phyloP scores from a whole-genome alignment of 2,797 vertebrate genomes.

The Melanotaenia parkinsoni region DNA sequence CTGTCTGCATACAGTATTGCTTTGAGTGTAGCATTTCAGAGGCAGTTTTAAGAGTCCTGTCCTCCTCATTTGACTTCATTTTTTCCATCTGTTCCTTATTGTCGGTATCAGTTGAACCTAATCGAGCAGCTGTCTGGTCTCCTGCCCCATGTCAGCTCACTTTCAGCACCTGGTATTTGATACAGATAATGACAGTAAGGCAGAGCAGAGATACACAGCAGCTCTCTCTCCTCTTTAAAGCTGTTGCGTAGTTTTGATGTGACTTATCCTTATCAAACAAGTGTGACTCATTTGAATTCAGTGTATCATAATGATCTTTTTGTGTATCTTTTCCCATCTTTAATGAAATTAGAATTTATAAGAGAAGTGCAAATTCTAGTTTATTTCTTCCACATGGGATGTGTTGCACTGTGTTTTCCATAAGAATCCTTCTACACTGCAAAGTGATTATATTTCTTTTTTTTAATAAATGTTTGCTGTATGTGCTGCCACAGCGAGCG shows the following conservation, averaged over 20 bases:
- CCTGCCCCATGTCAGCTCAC: conserved; percentile 63
- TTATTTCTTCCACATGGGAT: not conserved
- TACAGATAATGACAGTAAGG: conserved; percentile 67
- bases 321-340: not conserved
- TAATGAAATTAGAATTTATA: not conserved
- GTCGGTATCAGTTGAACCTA: conserved; percentile 60
- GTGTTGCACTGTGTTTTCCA: conserved; percentile 17
- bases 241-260: conserved; percentile 21
- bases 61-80: conserved; percentile 43
- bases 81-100: conserved; percentile 48
- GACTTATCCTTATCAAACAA: conserved; percentile 12
- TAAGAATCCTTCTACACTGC: conserved; percentile 11
- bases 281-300: conserved; percentile 5
- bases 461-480: conserved; percentile 34
- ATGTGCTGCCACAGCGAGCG: conserved; percentile 87
- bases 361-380: not conserved
- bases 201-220: conserved; percentile 29
- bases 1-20: conserved; percentile 51
- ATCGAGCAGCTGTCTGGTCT: conserved; percentile 64
- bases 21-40: conserved; percentile 63
- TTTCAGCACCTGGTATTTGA: conserved; percentile 68
- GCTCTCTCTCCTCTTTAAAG: conserved; percentile 25
- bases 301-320: not conserved
- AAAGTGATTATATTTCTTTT: not conserved
- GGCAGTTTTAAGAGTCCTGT: conserved; percentile 51